Conservation (phyloP, 2,113 vertebrate species). For the Myodes glareolus region DNA sequence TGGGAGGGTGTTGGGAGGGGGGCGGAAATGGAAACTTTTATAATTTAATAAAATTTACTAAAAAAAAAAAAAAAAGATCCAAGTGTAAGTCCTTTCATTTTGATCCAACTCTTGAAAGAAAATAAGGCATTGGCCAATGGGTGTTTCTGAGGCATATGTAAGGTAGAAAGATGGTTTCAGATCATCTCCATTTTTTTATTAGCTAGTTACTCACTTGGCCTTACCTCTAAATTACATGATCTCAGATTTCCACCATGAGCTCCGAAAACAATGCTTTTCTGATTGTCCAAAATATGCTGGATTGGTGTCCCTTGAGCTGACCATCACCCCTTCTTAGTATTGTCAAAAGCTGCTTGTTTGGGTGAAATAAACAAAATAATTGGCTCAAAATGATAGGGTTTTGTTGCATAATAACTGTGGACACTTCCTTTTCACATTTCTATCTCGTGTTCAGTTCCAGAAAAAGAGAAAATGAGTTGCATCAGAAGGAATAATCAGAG, state of each 20-base stretch:
- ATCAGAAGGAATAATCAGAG: conserved; percentile 39
- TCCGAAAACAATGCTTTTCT: neutral
- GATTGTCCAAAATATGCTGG: neutral
- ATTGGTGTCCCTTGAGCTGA: neutral
- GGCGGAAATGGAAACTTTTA: no score
- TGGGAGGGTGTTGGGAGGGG: no score
- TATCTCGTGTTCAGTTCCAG: neutral
- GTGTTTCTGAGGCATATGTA: neutral
- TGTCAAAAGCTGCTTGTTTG: neutral
- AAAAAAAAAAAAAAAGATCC: no score
- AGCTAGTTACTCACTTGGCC: neutral
- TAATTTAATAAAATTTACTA: no score
- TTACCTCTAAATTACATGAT: neutral
- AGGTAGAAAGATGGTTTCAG: neutral
- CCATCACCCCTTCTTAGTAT: neutral
- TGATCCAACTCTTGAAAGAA: neutral
- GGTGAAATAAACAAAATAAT: neutral
- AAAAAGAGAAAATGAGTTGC: neutral
- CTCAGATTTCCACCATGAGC: neutral
- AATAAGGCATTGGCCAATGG: neutral
- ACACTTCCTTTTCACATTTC: neutral
- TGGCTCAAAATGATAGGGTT: neutral
- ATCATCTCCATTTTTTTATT: neutral
- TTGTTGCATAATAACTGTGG: neutral
- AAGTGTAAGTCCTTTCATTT: neutral